Conservation (phyloP, 1,140 invertebrate species). For the Halotydeus destructor region DNA sequence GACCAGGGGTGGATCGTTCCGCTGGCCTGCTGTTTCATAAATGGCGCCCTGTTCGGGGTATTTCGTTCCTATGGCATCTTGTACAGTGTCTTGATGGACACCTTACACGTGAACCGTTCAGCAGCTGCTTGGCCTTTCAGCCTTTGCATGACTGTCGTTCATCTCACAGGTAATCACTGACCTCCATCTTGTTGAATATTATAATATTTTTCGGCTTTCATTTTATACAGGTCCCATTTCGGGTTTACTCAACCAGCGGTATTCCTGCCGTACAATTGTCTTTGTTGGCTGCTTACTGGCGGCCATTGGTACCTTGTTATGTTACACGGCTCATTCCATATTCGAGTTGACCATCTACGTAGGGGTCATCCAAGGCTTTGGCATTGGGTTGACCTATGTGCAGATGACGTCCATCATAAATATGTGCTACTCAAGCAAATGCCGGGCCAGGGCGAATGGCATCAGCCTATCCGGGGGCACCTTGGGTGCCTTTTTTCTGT, state of each 20-base stretch:
- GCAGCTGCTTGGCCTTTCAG: conserved; percentile 18
- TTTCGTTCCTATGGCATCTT: conserved; percentile 18
- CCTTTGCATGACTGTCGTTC: conserved; percentile 15
- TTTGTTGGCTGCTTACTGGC: conserved; percentile 12
- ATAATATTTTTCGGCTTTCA: too few species aligned
- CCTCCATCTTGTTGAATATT: too few species aligned
- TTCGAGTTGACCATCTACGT: conserved; percentile 13
- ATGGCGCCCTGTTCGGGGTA: conserved; percentile 16
- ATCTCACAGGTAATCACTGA: conserved; percentile 12
- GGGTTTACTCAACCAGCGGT: conserved; percentile 12
- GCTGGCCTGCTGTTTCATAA: conserved; percentile 19
- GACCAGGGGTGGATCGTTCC: conserved; percentile 65
- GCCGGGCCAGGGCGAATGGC: conserved; percentile 22
- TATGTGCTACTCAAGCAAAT: conserved; percentile 22
- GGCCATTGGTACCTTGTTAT: conserved; percentile 11
- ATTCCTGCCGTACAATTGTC: conserved; percentile 8
- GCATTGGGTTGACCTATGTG: conserved; percentile 21
- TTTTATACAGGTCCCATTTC: conserved; percentile 16
- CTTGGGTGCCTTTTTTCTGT: background rate
- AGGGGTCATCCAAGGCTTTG: conserved; percentile 19
- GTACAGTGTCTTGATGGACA: conserved; percentile 14
- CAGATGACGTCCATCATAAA: conserved; percentile 23
- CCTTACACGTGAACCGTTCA: conserved; percentile 14
- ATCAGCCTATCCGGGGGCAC: conserved; percentile 3
- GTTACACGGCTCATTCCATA: conserved; percentile 12